Conservation (phyloP, 2,113 vertebrate species). For the Rhabdomys dilectus region DNA sequence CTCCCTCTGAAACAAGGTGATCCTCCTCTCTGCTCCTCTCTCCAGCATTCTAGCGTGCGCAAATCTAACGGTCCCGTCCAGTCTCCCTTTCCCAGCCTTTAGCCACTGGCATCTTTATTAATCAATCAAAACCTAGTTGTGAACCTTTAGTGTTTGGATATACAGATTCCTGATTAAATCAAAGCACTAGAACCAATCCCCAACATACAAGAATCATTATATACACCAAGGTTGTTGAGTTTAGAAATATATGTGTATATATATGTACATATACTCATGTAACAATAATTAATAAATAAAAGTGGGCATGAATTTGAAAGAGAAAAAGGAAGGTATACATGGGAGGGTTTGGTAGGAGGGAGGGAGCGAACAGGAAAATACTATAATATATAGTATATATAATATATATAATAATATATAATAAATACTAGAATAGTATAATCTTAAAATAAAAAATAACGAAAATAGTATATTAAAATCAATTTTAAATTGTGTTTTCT, state of each 20-base stretch:
- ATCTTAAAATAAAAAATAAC: neutral
- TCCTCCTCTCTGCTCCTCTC: no score
- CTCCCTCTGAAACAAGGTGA: no score
- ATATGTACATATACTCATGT: neutral
- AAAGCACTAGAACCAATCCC: no score
- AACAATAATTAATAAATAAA: neutral
- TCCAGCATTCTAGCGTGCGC: no score
- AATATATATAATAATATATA: no score
- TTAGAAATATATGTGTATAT: neutral
- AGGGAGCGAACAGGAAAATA: neutral
- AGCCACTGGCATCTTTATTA: no score
- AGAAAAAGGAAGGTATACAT: neutral
- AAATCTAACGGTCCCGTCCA: no score
- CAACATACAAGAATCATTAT: neutral
- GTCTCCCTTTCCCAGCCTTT: no score
- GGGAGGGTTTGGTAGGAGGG: neutral
- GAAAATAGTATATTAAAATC: neutral
- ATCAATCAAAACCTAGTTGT: no score
- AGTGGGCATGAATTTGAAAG: neutral
- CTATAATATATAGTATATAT: neutral
- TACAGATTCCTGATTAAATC: no score
- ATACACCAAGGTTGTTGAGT: neutral
- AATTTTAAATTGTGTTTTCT: neutral
- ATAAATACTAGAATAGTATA: neutral
- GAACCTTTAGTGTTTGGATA: no score